Base-by-base conservation (phyloP, 2,888 invertebrate genomes). In the Nebria salina region DNA sequence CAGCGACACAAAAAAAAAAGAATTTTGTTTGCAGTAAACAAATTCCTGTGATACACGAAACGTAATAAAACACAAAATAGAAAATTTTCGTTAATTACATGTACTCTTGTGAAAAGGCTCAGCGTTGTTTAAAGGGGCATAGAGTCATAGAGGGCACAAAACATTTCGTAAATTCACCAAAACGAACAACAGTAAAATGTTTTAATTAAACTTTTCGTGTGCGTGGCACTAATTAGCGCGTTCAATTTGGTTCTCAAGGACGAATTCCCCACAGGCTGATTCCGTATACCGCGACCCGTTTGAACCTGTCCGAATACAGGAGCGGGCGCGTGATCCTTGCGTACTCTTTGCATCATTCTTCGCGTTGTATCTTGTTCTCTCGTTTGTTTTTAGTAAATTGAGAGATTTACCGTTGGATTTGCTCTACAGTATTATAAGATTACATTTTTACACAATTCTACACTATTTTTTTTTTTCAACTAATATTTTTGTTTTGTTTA, bases 181-280 rank as follows among this genome's bases (percentile, higher is more conserved):
- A 54, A 54, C 54, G 54, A 54, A 54, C 54, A 54, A 80, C 80
- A 75, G 80, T 80, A 80, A 80, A 80, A 75, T 75, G 72, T 80
- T 80, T 80, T 80, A 80, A 80, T 80, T 75, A 80, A 80, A 80
- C 75, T 5, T 13, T 70, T 20, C 70, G 54, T 54, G 54, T 13
- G 54, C 13, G 65, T 41, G 78, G 70, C 80, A 75, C 75, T 80
- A 75, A 80, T 80, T 80, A 75, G 80, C 75, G 70, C 80, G 80
- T 75, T 80, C 80, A 80, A 80, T 80, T 80, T 75, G 8, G 75
- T 80, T 80, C 80, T 64, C 75, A 75, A 80, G 75, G 75, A 75
- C 80, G 41, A 66, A 54, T 54, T 54, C 54, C 54, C 54, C 13
- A 54, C 54, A 54, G 54, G 54, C 54, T 54, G 54, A 54, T 54